Base-by-base conservation (phyloP, 2,797 vertebrate genomes). In the Cyprinodon diabolis region DNA sequence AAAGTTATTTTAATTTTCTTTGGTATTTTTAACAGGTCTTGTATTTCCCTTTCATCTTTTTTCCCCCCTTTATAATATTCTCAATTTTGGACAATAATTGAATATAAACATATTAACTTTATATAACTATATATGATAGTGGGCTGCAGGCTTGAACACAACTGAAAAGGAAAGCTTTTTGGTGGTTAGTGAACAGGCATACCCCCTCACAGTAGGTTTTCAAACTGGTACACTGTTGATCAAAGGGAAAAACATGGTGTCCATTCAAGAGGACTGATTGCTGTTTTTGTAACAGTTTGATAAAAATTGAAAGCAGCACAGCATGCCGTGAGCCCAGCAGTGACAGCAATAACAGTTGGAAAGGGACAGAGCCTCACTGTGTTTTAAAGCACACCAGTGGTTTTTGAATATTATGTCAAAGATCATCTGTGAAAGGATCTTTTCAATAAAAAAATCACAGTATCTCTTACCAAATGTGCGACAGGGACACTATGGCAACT, bases 241-340 rank as follows among this genome's bases (percentile, higher is more conserved):
- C 45, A 58, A 60, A 72, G 54, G 52, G 74, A 13, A 69, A 48
- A 11, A 35, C 48, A 48, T 1, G n/a, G 40, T 21, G 69, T 83
- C 71, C 12, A 23, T 62, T 48, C 45, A 51, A 49, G 6, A 49
- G 6, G 3, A 9, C 21, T 19, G 68, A 58, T 71, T 62, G 69
- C 54, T 47, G 23, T 72, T 77, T 47, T 80, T 15, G 57, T 47
- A 57, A 45, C 13, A 56, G 6, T 37, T n/a, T 62, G n/a, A 45
- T 58, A 2, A 72, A 56, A 35, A 75, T 54, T 13, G 13, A 49
- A 62, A 54, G 30, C 13, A 74, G 25, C 21, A 35, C 6, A 37
- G 13, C n/a, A 66, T 5, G 1, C 54, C 73, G 45, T 21, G 25
- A 19, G 45, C 10, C 25, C 51, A 19, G n/a, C 56, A 72, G 10